Evolutionary conservation across 2,113 vertebrate genomes (phyloP).

Genomic region (Dipodomys stephensi): DNA sequence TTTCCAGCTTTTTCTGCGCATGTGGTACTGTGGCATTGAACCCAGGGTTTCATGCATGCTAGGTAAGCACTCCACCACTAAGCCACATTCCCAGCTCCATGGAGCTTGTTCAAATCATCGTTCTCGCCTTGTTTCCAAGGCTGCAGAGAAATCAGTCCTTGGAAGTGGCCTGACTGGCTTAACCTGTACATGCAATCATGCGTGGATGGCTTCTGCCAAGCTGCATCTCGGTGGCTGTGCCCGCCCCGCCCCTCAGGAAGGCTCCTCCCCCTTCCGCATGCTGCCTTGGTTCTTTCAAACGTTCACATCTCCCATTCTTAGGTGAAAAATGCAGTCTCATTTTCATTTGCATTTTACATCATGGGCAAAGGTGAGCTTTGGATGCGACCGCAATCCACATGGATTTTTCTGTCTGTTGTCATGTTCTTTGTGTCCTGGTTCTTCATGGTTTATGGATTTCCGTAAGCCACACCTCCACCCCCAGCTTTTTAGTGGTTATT

Average conservation of each 20-base stretch:
- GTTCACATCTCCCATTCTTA: not conserved
- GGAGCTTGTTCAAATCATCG: not conserved
- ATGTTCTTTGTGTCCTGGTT: not conserved
- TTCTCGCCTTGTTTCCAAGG: not conserved
- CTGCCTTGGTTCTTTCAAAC: not conserved
- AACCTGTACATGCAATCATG: rapidly evolving
- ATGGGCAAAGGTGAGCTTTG: not conserved
- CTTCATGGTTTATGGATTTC: not conserved
- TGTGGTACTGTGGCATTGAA: too few relatives aligned
- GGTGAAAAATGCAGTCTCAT: not conserved
- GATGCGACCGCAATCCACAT: not conserved
- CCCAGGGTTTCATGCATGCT: too few relatives aligned
- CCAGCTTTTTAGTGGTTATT: too few relatives aligned
- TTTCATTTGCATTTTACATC: not conserved
- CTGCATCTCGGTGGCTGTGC: not conserved
- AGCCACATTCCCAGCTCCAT: too few relatives aligned
- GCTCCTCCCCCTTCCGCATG: not conserved
- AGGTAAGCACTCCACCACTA: not conserved
- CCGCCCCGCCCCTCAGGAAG: too few relatives aligned
- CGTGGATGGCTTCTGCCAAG: not conserved
- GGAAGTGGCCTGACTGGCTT: not conserved
- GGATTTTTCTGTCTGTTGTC: not conserved
- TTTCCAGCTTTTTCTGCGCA: too few relatives aligned
- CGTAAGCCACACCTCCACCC: not conserved
- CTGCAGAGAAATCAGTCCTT: not conserved